phyloP scores from a whole-genome alignment of 2,888 invertebrate genomes.

The Mamestra brassicae region DNA sequence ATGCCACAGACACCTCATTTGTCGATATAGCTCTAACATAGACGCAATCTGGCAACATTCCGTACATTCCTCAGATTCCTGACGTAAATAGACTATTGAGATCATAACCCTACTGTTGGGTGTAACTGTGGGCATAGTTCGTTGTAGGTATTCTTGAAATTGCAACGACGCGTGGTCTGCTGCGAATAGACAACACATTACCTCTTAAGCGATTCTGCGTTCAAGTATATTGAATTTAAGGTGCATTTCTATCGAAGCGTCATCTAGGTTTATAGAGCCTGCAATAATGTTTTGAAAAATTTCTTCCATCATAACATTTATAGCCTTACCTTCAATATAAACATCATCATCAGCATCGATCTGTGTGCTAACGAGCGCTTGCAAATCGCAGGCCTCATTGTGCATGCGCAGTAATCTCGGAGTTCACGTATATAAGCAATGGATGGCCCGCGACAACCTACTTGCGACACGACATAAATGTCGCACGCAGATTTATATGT shows the following conservation, averaged over 20 bases:
- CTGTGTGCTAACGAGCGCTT: constrained; percentile 25
- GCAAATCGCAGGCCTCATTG: constrained; percentile 25
- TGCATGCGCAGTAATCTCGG: constrained; percentile 27
- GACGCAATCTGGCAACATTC: constrained; percentile 49
- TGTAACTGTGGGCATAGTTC: constrained; percentile 46
- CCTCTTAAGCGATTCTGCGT: constrained; percentile 11
- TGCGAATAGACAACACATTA: constrained; percentile 29
- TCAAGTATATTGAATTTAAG: not conserved
- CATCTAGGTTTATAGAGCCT: not conserved
- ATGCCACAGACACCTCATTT: constrained; percentile 31
- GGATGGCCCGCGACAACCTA: constrained; percentile 40
- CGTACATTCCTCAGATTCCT: constrained; percentile 39
- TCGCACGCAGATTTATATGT: constrained; percentile 42
- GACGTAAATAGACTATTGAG: constrained; percentile 60
- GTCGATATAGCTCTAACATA: constrained; percentile 40
- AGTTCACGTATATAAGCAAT: constrained; percentile 26
- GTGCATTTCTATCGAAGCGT: not conserved
- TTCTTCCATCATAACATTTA: not conserved
- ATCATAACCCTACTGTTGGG: constrained; percentile 60
- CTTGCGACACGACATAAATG: constrained; percentile 32
- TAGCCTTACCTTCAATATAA: not conserved
- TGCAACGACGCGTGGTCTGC: constrained; percentile 32
- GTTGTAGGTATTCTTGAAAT: constrained; percentile 56
- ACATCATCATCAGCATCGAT: constrained; percentile 25
- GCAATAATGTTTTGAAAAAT: constrained; percentile 4